Base-by-base conservation (phyloP, 2,888 invertebrate species). In the Meiosimyza decipiens region DNA sequence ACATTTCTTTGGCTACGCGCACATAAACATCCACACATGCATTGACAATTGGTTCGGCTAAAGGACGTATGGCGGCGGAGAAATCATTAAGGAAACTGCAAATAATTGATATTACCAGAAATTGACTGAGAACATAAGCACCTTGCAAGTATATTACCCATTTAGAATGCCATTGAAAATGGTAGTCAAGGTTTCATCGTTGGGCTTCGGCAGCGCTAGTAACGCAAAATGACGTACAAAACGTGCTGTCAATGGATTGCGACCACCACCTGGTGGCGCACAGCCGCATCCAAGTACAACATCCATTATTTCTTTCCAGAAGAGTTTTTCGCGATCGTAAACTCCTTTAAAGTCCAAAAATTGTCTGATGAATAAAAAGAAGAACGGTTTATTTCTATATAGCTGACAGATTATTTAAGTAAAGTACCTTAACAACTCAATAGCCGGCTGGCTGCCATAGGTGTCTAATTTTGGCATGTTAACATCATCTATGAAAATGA, bases 371-470 rank as follows among this genome's bases (percentile, higher is more conserved):
- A 75, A 59, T 33, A 15, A 54, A n/a, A 16, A 47, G 51, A 40
- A 16, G 0, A 52, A n/a, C 1, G 52, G 33, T 9, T 57, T 2
- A n/a, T n/a, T 18, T 16, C 11, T 12, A 4, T 50, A 1, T 50
- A 22, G 13, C 3, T 13, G 15, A 6, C 7, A 49, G 33, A 50
- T 47, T 9, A 62, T 9, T 16, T 62, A 33, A 1, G 3, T 11
- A 16, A 52, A 55, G 59, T 85, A 93, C 92, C 96, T 90, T 33
- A 97, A 88, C 40, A 98, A 87, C 88, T 97, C 97, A 72, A 97
- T 94, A 0, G 97, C 95, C 7, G 97, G 96, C 83, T 97, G 97
- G 12, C 96, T 94, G 11, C 97, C 97, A 81, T 96, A 97, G 0
- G 92, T 91, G 85, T 93, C 96, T 80, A 92, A 88, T 82, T 91